Evolutionary conservation across 2,888 invertebrate genomes (phyloP).

Genomic region (Eremobia ochroleuca): DNA sequence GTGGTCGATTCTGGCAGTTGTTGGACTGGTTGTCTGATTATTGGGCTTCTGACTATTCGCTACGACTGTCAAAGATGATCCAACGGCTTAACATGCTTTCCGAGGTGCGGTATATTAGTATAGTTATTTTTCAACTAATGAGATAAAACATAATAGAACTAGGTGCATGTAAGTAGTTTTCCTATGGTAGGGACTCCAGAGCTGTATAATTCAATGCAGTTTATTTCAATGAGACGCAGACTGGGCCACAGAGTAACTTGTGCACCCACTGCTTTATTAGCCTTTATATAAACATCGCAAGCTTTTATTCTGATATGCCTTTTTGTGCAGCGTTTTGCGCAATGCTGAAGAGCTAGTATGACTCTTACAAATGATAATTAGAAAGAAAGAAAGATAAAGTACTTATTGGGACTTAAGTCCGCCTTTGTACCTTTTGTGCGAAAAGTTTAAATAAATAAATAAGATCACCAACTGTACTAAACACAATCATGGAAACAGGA

Average conservation of each 20-base stretch:
- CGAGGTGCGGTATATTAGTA: neutral
- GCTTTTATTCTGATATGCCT: conserved; percentile 2
- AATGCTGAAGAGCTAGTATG: neutral
- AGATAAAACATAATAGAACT: neutral
- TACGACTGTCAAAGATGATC: neutral
- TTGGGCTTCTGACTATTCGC: neutral
- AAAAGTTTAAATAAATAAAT: too few relatives aligned
- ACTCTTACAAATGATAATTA: neutral
- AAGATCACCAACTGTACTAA: neutral
- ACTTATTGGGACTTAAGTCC: neutral
- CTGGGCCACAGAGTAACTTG: conserved; percentile 41
- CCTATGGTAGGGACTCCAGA: conserved; percentile 13
- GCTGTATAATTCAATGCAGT: conserved; percentile 51
- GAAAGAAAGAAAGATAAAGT: neutral
- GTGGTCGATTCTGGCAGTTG: neutral
- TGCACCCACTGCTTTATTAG: conserved; percentile 45
- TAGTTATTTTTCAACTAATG: neutral
- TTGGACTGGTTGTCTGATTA: neutral
- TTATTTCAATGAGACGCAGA: conserved; percentile 56
- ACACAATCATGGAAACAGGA: too few relatives aligned
- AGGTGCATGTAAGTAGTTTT: neutral
- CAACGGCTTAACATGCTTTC: neutral
- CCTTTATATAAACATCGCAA: conserved; percentile 23
- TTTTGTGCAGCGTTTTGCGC: neutral
- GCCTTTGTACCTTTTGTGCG: too few relatives aligned